Conservation (phyloP, 2,888 invertebrate species). For the Pogonocherus hispidulus region DNA sequence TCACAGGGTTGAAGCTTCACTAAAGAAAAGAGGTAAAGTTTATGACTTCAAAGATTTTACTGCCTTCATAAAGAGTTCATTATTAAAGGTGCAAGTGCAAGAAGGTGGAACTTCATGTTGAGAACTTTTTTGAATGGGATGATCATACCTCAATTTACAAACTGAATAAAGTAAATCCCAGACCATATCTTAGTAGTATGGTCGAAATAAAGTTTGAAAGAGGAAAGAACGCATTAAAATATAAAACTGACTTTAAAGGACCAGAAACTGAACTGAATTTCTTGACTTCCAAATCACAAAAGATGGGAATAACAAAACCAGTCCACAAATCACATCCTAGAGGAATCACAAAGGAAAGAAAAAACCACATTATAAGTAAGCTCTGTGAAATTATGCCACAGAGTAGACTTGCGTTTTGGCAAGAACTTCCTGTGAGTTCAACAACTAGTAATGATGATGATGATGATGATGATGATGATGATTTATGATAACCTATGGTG, state of each 20-base stretch:
- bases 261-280: neutral
- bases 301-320: conserved; percentile 4
- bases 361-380: neutral
- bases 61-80: neutral
- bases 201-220: neutral
- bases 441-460: neutral
- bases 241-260: neutral
- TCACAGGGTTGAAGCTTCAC: neutral
- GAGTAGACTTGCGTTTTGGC: neutral
- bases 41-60: neutral
- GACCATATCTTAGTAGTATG: conserved; percentile 34
- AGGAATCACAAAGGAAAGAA: neutral
- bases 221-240: neutral
- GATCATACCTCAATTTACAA: conserved; percentile 35
- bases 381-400: neutral
- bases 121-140: conserved; percentile 37
- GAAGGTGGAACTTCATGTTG: neutral
- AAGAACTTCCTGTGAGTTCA: neutral
- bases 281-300: neutral
- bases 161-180: conserved; percentile 33
- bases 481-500: no score
- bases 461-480: no score
- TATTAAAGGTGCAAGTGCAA: neutral
- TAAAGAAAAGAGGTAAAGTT: neutral
- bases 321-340: neutral